These are phyloP conservation scores for Calliopsis andreniformis DNA, from an alignment of 1,140 invertebrate species.

Conservation along the genomic window DNA sequence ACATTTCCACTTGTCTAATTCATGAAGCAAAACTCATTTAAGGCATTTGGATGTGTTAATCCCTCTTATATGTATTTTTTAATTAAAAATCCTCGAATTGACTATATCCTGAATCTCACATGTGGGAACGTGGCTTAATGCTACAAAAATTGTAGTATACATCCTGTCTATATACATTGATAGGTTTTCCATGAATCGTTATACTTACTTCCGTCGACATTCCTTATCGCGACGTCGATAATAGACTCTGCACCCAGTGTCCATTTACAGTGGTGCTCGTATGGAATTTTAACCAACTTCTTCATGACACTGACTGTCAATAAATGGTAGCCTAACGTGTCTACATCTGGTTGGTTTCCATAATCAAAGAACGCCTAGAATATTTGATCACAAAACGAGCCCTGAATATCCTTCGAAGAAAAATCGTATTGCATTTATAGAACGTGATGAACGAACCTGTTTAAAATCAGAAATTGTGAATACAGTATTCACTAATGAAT, in stretches of 20 bases:
- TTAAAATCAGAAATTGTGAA: slow-evolving; percentile 64
- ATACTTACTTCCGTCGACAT: slow-evolving; percentile 69
- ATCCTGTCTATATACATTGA: no score
- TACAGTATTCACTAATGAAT: slow-evolving; percentile 62
- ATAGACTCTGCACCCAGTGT: slow-evolving; percentile 59
- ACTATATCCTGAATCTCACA: no score
- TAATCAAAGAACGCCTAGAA: slow-evolving; percentile 69
- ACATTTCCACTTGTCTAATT: no score
- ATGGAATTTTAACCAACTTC: slow-evolving; percentile 62
- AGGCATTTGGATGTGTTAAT: no score
- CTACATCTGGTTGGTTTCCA: slow-evolving; percentile 31
- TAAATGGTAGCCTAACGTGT: slow-evolving; percentile 70
- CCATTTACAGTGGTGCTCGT: slow-evolving; percentile 63
- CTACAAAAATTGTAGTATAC: no score
- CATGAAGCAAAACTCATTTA: no score
- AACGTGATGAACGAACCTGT: slow-evolving; percentile 52
- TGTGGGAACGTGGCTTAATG: no score
- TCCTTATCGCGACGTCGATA: slow-evolving; percentile 67
- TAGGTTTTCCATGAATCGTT: no score
- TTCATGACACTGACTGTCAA: slow-evolving; percentile 70
- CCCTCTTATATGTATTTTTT: no score
- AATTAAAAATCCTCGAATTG: no score
- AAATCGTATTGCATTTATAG: not conserved
- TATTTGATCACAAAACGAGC: not conserved
- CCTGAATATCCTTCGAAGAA: not conserved